phyloP scores from a whole-genome alignment of 2,113 vertebrate species.

The Muntiacus muntjak region DNA sequence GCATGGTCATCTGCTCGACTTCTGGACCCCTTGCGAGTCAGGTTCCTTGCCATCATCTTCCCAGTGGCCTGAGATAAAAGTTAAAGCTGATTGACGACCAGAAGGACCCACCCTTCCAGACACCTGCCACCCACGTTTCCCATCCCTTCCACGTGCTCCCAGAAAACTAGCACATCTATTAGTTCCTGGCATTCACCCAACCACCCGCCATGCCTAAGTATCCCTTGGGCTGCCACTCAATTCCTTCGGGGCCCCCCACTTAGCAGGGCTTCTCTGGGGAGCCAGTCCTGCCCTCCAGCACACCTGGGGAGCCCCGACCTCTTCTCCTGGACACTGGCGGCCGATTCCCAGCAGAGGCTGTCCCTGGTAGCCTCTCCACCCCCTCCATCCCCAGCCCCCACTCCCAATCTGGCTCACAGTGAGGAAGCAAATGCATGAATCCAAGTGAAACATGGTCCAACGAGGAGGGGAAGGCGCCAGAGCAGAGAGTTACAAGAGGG shows the following conservation, averaged over 20 bases:
- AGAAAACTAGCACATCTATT: not conserved
- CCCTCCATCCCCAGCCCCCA: too few species aligned
- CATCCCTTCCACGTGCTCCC: not conserved
- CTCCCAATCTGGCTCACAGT: not conserved
- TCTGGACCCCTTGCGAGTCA: not conserved
- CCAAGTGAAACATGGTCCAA: not conserved
- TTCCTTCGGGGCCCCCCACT: not conserved
- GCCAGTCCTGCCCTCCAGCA: not conserved
- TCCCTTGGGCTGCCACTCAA: not conserved
- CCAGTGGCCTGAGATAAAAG: not conserved
- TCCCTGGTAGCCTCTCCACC: not conserved
- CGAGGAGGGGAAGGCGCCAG: not conserved
- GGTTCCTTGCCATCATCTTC: not conserved
- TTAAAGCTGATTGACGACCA: not conserved
- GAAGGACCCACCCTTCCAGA: not conserved
- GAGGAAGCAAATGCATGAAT: not conserved
- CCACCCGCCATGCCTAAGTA: rapidly evolving
- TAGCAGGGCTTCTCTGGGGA: not conserved
- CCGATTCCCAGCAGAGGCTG: rapidly evolving
- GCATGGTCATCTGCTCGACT: not conserved
- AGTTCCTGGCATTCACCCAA: not conserved
- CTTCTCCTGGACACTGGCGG: not conserved
- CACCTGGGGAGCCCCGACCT: too few species aligned
- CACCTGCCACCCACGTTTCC: not conserved
- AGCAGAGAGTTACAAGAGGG: too few species aligned